Percentiles rank a stretch among this genome's conserved stretches.
Conservation (phyloP, 2,888 invertebrate species). For the Hydropsyche betteni region DNA sequence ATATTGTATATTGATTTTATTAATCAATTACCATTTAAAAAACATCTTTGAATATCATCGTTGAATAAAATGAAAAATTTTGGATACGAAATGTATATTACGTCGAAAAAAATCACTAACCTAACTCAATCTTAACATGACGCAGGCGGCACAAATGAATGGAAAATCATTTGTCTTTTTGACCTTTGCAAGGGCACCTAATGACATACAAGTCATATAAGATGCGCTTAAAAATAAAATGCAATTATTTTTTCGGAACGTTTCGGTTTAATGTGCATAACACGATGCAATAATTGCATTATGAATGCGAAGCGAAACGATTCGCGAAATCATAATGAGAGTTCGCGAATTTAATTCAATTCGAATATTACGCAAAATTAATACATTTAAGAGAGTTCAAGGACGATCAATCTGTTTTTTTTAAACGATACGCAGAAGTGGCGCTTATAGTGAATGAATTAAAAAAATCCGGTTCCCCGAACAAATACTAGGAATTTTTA, state of each 20-base stretch:
- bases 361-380: neutral
- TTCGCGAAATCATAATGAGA: neutral
- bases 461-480: conserved; percentile 16
- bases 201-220: neutral
- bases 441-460: conserved; percentile 23
- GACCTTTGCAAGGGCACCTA: conserved; percentile 13
- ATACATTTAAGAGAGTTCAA: conserved; percentile 11
- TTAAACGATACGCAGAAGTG: neutral
- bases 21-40: too few relatives aligned
- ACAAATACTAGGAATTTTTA: neutral
- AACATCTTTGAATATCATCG: too few relatives aligned
- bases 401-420: conserved; percentile 14
- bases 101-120: too few relatives aligned
- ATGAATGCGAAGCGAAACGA: neutral
- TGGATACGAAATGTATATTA: too few relatives aligned
- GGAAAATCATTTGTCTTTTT: conserved; percentile 2
- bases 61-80: too few relatives aligned
- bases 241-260: too few relatives aligned
- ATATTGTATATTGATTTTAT: too few relatives aligned
- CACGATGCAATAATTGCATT: neutral
- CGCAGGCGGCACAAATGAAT: too few relatives aligned
- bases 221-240: conserved; percentile 6
- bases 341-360: neutral
- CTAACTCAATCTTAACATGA: too few relatives aligned
- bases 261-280: neutral